Evolutionary conservation across 2,888 invertebrate genomes (phyloP), one percentile per base, ranked within the genome.

Genomic region (Serrognathus titanus): DNA sequence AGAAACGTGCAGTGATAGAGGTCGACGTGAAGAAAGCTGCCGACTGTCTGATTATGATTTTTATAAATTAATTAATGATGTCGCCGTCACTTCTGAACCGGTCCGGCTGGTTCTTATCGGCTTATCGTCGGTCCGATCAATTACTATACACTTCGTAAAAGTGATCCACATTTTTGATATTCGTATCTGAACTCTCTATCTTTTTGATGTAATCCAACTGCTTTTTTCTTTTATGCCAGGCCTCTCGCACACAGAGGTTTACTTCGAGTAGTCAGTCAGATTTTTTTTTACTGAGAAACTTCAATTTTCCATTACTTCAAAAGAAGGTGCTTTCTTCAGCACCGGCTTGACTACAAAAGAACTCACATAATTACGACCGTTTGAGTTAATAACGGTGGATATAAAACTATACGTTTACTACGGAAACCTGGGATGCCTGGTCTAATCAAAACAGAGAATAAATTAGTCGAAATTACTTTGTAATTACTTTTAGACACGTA

Each of bases 11-110:
- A 31, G 24, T 31, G 40, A 40, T 40, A 12, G 11, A 11, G 40
- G 40, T 40, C 11, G 46, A 20, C 46, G 52, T 46, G 57, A 53
- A 57, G 52, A 57, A 49, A 59, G 57, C 61, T 57, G 55, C 57
- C 61, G 59, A 55, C 58, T 31, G 53, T 59, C 57, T 49, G 59
- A 61, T 61, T 61, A 61, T 54, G 50, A 61, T 61, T 61, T 61
- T 59, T 61, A 61, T 61, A 59, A 61, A 61, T 61, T 61, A 61
- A 61, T 61, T 61, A 61, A 61, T 59, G 57, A 59, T 59, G 57
- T 59, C 59, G 57, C 55, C 52, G 59, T 61, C 61, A 61, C 61
- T 61, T 59, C 55, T 49, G 59, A 57, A 61, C 56, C 59, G 61
- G 54, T 61, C 56, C 56, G 39, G 53, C 48, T 39, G 53, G 56